These are phyloP conservation scores for Ameiurus melas DNA, from an alignment of 2,113 vertebrate species.

Conservation along the genomic window DNA sequence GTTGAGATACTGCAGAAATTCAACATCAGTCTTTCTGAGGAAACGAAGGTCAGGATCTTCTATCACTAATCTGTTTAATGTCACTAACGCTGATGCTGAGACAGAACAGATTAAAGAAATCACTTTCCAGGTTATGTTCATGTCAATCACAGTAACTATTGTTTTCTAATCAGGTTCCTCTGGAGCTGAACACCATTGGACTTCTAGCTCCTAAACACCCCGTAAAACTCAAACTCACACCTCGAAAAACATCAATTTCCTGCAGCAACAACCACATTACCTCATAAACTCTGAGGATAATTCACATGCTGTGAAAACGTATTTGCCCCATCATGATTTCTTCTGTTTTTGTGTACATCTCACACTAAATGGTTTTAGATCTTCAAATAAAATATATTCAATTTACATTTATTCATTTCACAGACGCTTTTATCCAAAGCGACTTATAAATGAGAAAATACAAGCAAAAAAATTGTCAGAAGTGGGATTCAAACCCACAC, in stretches of 20 bases:
- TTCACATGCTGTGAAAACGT: too few relatives aligned
- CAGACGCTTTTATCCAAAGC: too few relatives aligned
- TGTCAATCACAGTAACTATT: neutral
- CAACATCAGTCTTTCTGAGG: slow-evolving; percentile 33
- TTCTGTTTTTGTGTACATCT: too few relatives aligned
- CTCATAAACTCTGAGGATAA: neutral
- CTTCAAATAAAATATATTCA: too few relatives aligned
- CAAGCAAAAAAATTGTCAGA: too few relatives aligned
- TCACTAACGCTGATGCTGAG: neutral
- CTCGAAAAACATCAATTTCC: neutral
- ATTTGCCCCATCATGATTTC: too few relatives aligned
- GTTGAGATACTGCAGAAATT: slow-evolving; percentile 51
- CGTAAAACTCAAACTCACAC: slow-evolving; percentile 19
- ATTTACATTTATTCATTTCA: too few relatives aligned
- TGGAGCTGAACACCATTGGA: neutral
- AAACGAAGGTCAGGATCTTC: slow-evolving; percentile 47
- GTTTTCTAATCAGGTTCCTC: neutral
- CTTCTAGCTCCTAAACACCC: slow-evolving; percentile 3
- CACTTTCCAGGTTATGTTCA: neutral
- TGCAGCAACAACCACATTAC: neutral
- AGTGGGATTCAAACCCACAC: too few relatives aligned
- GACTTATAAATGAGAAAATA: too few relatives aligned
- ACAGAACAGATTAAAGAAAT: neutral
- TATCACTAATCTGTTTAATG: neutral
- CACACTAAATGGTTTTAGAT: too few relatives aligned